phyloP scores from a whole-genome alignment of 2,797 vertebrate species.

The Eidolon dupreanum region DNA sequence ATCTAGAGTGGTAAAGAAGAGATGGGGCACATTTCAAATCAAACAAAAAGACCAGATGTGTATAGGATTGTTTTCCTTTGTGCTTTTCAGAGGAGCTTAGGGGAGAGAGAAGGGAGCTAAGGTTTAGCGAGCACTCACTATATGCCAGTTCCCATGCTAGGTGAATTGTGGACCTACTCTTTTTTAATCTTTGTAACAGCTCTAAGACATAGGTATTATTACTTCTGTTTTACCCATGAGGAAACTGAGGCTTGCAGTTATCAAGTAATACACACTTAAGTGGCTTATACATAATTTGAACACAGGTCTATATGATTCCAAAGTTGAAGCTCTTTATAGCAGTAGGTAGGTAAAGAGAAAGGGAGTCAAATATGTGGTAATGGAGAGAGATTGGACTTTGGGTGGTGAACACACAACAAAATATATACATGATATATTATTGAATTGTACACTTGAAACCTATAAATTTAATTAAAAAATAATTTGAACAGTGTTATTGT shows the following conservation, averaged over 20 bases:
- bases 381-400: no score
- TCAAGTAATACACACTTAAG: background rate
- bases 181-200: constrained; percentile 2
- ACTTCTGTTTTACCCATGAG: background rate
- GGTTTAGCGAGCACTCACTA: background rate
- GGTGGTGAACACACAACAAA: no score
- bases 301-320: background rate
- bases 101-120: background rate
- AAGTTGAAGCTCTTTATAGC: background rate
- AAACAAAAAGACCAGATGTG: background rate
- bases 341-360: background rate
- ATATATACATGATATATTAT: no score
- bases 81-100: background rate
- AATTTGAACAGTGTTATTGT: background rate
- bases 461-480: no score
- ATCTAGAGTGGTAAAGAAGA: background rate
- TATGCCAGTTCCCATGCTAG: background rate
- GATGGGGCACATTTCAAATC: background rate
- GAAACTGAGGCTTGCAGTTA: background rate
- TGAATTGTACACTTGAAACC: no score
- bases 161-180: background rate
- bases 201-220: background rate
- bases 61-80: background rate
- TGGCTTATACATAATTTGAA: constrained; percentile 22
- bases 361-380: no score